A percentile compares a stretch with the other conserved stretches of the same genome.
These are phyloP conservation scores for Ophion obscuratus DNA, from an alignment of 2,888 invertebrate species.

Conservation along the genomic window DNA sequence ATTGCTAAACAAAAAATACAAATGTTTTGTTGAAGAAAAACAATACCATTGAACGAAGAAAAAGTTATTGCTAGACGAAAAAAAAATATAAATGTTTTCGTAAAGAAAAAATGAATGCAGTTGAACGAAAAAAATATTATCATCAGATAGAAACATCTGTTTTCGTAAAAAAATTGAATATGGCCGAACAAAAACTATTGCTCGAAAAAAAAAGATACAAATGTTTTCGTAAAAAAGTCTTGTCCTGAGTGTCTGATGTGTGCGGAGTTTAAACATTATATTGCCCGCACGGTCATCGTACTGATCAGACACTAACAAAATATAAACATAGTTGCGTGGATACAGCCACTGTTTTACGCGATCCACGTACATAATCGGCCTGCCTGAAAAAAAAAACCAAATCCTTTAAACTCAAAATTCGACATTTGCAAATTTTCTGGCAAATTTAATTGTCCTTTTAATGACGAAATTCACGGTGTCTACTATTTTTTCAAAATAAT, in stretches of 20 bases:
- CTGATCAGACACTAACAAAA: conserved; percentile 23
- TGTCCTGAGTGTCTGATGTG: conserved; percentile 22
- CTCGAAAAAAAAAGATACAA: background rate
- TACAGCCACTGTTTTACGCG: conserved; percentile 12
- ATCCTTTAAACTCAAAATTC: background rate
- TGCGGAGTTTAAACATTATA: conserved; percentile 54
- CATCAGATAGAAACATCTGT: too few species aligned
- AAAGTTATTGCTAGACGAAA: too few species aligned
- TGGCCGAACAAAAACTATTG: background rate
- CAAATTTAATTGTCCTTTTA: background rate
- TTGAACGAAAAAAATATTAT: too few species aligned
- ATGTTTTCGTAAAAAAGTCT: background rate
- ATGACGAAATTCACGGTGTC: background rate
- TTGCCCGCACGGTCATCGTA: conserved; percentile 59
- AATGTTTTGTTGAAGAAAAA: too few species aligned
- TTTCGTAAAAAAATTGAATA: too few species aligned
- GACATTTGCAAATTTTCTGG: background rate
- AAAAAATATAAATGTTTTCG: too few species aligned
- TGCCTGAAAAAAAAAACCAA: background rate
- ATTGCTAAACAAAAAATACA: too few species aligned
- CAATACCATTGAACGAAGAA: too few species aligned
- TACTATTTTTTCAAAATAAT: background rate
- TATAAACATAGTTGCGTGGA: background rate
- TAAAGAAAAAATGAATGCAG: background rate
- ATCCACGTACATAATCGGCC: background rate